phyloP scores from a whole-genome alignment of 2,888 invertebrate genomes.

The Aporophyla lueneburgensis region DNA sequence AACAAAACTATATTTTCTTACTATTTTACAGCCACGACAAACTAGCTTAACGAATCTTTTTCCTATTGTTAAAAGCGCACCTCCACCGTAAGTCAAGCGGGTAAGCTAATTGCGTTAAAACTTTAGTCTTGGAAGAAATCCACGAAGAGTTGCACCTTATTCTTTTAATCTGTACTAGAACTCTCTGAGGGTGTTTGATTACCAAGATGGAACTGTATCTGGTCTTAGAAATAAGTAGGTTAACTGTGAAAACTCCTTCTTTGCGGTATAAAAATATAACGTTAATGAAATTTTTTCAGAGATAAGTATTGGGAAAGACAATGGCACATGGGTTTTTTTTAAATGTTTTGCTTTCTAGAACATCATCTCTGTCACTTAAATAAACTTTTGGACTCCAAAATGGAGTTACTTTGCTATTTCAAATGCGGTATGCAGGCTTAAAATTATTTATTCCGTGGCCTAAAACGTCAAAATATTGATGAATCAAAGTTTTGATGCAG shows the following conservation, averaged over 20 bases:
- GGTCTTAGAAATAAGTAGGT: conserved; percentile 16
- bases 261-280: too few relatives aligned
- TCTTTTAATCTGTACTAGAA: conserved; percentile 11
- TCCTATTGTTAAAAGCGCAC: neutral
- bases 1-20: neutral
- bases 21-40: neutral
- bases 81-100: conserved; percentile 29
- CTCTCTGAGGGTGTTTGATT: conserved; percentile 31
- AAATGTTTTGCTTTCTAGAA: neutral
- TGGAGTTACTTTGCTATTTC: neutral
- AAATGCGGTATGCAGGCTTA: neutral
- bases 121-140: conserved; percentile 23
- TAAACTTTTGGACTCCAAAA: neutral
- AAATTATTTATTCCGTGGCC: too few relatives aligned
- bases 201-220: neutral
- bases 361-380: neutral
- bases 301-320: neutral
- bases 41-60: neutral
- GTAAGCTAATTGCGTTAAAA: conserved; percentile 51
- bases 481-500: neutral
- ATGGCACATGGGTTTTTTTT: neutral
- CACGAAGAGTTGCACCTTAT: conserved; percentile 12
- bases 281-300: too few relatives aligned
- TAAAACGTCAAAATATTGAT: neutral
- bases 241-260: neutral